Conservation (phyloP, 2,797 vertebrate species). For the Sparidentex hasta region DNA sequence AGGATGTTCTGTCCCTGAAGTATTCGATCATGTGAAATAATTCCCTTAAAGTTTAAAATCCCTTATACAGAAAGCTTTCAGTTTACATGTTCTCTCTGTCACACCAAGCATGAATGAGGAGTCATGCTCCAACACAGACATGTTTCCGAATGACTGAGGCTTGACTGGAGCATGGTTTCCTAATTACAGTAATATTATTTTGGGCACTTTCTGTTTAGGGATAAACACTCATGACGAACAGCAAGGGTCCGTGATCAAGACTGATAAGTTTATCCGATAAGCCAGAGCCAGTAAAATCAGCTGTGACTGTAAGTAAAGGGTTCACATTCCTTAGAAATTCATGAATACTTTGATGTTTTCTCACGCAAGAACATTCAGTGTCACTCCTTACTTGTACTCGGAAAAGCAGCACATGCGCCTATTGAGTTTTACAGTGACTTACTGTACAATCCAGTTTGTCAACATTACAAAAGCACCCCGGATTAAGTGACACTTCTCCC, state of each 20-base stretch:
- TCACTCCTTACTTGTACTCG: neutral
- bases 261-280: neutral
- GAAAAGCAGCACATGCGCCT: neutral
- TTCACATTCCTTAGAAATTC: slow-evolving; percentile 48
- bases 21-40: neutral
- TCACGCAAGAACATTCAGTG: slow-evolving; percentile 14
- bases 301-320: neutral
- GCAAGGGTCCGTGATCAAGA: neutral
- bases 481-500: neutral
- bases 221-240: neutral
- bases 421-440: neutral
- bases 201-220: slow-evolving; percentile 20
- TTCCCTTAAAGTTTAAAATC: neutral
- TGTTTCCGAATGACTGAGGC: neutral
- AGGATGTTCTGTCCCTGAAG: neutral
- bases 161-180: slow-evolving; percentile 23
- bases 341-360: slow-evolving; percentile 38
- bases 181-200: slow-evolving; percentile 27
- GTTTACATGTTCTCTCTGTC: slow-evolving; percentile 39
- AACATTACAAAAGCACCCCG: neutral
- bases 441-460: neutral
- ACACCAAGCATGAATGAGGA: slow-evolving; percentile 15
- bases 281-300: neutral
- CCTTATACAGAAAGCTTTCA: neutral
- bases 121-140: slow-evolving; percentile 1